Evolutionary conservation across 2,888 invertebrate genomes (phyloP).

Genomic region (Hartigia nigra): DNA sequence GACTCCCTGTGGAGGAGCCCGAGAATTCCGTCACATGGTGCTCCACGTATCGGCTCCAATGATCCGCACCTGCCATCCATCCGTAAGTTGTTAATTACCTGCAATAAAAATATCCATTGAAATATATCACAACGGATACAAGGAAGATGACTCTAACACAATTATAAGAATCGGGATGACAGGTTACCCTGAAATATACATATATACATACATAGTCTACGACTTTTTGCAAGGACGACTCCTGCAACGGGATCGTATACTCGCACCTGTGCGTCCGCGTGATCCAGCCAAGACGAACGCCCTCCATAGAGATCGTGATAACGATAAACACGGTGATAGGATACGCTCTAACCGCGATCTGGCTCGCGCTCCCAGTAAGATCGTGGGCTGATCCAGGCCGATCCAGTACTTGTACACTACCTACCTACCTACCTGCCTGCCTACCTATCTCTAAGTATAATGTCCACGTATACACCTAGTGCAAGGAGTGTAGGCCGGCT

Average conservation of each 20-base stretch:
- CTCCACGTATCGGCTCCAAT: conserved; percentile 5
- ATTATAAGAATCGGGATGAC: background rate
- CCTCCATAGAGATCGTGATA: background rate
- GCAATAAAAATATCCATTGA: background rate
- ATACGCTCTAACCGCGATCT: background rate
- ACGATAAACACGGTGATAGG: background rate
- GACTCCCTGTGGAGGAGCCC: background rate
- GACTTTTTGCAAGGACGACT: background rate
- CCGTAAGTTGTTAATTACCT: conserved; percentile 13
- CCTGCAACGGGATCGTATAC: background rate
- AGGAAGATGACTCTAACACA: background rate
- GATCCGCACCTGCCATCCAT: conserved; percentile 21
- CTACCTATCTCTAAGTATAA: background rate
- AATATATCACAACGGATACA: background rate
- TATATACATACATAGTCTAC: background rate
- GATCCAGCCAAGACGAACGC: background rate
- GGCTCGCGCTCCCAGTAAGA: background rate
- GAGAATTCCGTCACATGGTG: conserved; percentile 1
- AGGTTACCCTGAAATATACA: background rate
- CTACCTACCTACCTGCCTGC: background rate
- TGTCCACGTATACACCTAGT: background rate
- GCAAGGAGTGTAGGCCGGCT: background rate
- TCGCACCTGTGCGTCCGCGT: background rate
- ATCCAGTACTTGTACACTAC: background rate
- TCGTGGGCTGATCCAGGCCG: background rate